Evolutionary conservation across 2,113 vertebrate species (phyloP), one percentile per base, ranked within the genome.

Genomic region (Cacatua alba): DNA sequence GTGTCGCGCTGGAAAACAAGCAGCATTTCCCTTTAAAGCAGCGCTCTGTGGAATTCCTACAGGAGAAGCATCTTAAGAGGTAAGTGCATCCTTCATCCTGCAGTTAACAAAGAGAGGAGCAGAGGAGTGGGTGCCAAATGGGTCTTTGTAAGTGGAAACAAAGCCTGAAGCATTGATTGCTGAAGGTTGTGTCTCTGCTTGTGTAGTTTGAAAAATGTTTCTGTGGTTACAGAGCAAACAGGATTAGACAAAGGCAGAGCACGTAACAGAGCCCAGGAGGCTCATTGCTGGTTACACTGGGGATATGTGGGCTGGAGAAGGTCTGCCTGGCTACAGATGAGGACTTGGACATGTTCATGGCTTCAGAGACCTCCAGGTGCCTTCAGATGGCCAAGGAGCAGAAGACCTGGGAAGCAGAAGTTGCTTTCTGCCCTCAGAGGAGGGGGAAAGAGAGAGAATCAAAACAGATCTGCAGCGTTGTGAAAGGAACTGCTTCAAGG

Each of bases 381-480:
- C 25, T 49, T 13, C 24, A 13, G 8, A 4, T 29, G 60, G 64
- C 21, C 79, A 4, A 35, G 4, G 0, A 33, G 74, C 21, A 52
- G 48, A 6, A 11, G 37, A 0, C 6, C 49, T 46, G 76, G 76
- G 64, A 21, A 84, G 69, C 55, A 23, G 76, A 37, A 51, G 37
- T 11, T 35, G 35, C 4, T 3, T 8, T 29, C 39, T 60, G 59
- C 14, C 31, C 49, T 28, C 69, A 24, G 55, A 59, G 17, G 2
- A 1, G 26, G 8, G 11, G 39, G 7, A 11, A 11, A 17, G 16
- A 31, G 11, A 39, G 4, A 33, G 26, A 28, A 43, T 52, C 14
- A 21, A 21, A 48, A 0, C 17, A 3, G 44, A 5, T 26, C 6
- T 4, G 33, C 37, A 26, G 4, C 3, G 2, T 1, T 11, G 69